Conservation (phyloP, 1,140 invertebrate genomes). For the Sitobion miscanthi region DNA sequence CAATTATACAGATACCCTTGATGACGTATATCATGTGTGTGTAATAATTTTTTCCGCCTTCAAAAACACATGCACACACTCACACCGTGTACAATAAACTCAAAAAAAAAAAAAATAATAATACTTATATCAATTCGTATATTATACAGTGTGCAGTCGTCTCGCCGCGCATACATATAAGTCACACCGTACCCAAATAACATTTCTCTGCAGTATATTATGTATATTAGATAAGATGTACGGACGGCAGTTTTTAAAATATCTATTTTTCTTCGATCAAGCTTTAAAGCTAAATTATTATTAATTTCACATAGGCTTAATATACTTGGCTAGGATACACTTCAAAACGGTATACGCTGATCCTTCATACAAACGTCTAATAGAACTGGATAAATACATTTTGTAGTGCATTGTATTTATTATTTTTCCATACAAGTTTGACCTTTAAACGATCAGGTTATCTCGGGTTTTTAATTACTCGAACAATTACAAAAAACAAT, state of each 20-base stretch:
- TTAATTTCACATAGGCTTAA: neutral
- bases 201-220: neutral
- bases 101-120: neutral
- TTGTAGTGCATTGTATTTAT: neutral
- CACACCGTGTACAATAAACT: neutral
- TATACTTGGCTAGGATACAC: too few relatives aligned
- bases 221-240: neutral
- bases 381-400: neutral
- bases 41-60: slow-evolving; percentile 21
- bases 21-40: neutral
- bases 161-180: neutral
- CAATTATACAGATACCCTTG: slow-evolving; percentile 25
- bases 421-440: neutral
- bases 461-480: neutral
- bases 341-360: neutral
- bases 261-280: neutral
- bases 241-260: neutral
- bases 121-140: neutral
- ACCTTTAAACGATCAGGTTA: neutral
- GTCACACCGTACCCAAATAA: neutral
- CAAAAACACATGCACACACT: slow-evolving; percentile 20
- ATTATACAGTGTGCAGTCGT: neutral
- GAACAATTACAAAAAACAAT: neutral
- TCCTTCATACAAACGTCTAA: neutral
- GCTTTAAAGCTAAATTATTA: neutral